Conservation (phyloP, 2,888 invertebrate genomes). For the Perithous albicinctus region DNA sequence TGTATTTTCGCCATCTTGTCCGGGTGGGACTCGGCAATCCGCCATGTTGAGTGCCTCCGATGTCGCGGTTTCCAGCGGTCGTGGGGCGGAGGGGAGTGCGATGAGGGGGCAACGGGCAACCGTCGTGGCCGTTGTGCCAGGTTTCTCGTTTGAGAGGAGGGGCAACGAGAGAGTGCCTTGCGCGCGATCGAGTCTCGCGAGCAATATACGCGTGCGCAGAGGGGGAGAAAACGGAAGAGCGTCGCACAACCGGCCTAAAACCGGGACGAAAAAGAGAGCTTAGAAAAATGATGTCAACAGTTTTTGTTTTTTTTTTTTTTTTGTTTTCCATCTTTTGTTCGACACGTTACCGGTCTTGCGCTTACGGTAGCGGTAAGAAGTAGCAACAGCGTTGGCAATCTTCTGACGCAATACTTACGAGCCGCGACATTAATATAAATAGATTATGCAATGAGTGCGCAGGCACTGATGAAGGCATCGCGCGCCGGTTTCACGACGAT, state of each 20-base stretch:
- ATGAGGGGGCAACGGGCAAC: conserved; percentile 59
- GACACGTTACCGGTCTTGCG: conserved; percentile 32
- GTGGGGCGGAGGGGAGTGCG: conserved; percentile 42
- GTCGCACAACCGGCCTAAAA: conserved; percentile 19
- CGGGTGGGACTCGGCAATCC: conserved; percentile 79
- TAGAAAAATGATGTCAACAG: conserved; percentile 67
- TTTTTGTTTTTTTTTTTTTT: too few species aligned
- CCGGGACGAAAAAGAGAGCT: background rate
- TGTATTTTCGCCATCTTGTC: conserved; percentile 81
- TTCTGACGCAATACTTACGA: conserved; percentile 69
- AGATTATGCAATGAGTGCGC: conserved; percentile 79
- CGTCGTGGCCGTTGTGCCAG: conserved; percentile 62
- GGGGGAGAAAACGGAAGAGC: conserved; percentile 3
- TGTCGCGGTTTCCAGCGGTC: conserved; percentile 76
- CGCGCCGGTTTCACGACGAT: conserved; percentile 23
- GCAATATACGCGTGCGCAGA: background rate
- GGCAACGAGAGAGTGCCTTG: conserved; percentile 52
- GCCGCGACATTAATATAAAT: conserved; percentile 79
- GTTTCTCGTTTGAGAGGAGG: conserved; percentile 61
- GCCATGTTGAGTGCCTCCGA: conserved; percentile 81
- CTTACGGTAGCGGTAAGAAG: background rate
- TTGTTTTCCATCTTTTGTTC: conserved; percentile 68
- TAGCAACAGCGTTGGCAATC: conserved; percentile 39
- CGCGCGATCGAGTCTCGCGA: conserved; percentile 52
- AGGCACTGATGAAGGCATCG: conserved; percentile 22